These are phyloP conservation scores for Hoplostethus atlanticus DNA, from an alignment of 2,797 vertebrate species.

Conservation along the genomic window DNA sequence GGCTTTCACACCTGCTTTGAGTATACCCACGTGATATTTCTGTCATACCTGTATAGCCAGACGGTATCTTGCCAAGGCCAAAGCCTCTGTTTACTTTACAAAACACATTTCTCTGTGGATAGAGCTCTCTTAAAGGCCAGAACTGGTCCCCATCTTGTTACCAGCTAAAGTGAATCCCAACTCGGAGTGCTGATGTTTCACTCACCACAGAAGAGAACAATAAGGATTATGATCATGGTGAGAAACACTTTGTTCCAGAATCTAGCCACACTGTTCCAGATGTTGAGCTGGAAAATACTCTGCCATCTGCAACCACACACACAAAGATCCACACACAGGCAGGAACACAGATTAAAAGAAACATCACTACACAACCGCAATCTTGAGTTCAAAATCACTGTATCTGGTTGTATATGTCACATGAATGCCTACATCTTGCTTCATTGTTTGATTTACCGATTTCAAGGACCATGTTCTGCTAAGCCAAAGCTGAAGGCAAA, in stretches of 20 bases:
- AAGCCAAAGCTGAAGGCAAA: neutral
- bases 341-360: neutral
- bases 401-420: neutral
- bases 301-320: conserved; percentile 74
- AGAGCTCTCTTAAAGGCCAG: neutral
- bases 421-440: neutral
- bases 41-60: neutral
- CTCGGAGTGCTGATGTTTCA: conserved; percentile 15
- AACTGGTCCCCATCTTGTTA: neutral
- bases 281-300: conserved; percentile 82
- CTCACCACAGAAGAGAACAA: conserved; percentile 94
- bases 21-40: neutral
- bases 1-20: neutral
- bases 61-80: neutral
- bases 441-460: neutral
- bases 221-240: conserved; percentile 92
- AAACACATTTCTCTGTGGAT: neutral
- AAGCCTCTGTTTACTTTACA: neutral
- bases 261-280: conserved; percentile 88
- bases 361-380: neutral
- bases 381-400: neutral
- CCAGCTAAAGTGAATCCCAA: neutral
- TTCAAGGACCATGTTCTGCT: neutral
- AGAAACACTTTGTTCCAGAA: conserved; percentile 94
- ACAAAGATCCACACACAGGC: neutral